Percentiles rank a stretch among this genome's conserved stretches.
These are phyloP conservation scores for Drosophila yooni DNA, from an alignment of 2,888 invertebrate species.

Conservation along the genomic window DNA sequence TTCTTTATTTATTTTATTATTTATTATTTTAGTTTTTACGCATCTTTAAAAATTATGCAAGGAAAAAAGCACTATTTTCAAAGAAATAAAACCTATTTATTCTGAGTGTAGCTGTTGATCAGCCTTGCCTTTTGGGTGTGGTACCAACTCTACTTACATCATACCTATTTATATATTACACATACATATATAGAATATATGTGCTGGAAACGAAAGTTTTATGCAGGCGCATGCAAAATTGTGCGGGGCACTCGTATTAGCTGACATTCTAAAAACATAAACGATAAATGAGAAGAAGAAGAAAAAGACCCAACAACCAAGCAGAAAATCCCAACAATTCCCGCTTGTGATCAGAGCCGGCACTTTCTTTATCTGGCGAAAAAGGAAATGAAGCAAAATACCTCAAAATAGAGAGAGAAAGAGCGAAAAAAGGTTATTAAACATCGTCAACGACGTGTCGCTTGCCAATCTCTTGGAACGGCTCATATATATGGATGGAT, in stretches of 20 bases:
- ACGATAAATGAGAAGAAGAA: not conserved
- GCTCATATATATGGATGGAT: conserved; percentile 8
- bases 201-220: conserved; percentile 44
- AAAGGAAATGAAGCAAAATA: conserved; percentile 75
- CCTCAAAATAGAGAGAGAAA: conserved; percentile 28
- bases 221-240: conserved; percentile 30
- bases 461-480: conserved; percentile 58
- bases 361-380: conserved; percentile 68
- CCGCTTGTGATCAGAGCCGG: conserved; percentile 27
- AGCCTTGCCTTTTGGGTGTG: conserved; percentile 53
- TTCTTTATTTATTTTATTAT: not conserved
- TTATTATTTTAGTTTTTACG: too few species aligned
- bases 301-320: not conserved
- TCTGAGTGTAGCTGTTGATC: conserved; percentile 54
- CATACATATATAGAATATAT: not conserved
- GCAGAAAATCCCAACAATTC: conserved; percentile 17
- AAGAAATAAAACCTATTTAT: not conserved
- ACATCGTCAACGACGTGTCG: conserved; percentile 55
- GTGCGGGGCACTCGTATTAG: conserved; percentile 58
- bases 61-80: not conserved
- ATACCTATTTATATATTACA: not conserved
- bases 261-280: conserved; percentile 51
- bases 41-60: too few species aligned
- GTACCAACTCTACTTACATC: conserved; percentile 46
- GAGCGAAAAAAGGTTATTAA: conserved; percentile 62